phyloP scores from a whole-genome alignment of 2,888 invertebrate species.

The Alentia gelatinosa region DNA sequence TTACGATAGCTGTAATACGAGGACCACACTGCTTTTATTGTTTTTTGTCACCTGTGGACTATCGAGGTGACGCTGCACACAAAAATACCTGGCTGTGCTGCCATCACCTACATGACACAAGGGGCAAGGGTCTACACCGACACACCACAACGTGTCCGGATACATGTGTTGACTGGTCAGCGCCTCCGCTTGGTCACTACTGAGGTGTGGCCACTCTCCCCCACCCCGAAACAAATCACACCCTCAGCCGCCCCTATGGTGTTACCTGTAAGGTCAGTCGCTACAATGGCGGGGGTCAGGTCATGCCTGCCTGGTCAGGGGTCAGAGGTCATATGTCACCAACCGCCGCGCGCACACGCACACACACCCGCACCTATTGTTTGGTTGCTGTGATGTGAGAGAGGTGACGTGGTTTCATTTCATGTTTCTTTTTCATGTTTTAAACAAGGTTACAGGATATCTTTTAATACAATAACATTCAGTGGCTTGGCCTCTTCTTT shows the following conservation, averaged over 20 bases:
- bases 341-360: background rate
- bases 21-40: too few species aligned
- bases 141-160: background rate
- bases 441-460: too few species aligned
- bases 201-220: background rate
- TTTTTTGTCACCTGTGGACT: background rate
- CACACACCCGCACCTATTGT: background rate
- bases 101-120: background rate
- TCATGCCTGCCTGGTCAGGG: background rate
- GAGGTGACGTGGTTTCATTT: too few species aligned
- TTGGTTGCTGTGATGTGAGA: too few species aligned
- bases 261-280: slow-evolving; percentile 2
- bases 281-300: slow-evolving; percentile 28
- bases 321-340: background rate
- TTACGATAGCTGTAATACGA: too few species aligned
- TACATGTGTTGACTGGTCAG: background rate
- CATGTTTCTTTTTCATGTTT: too few species aligned
- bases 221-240: too few species aligned
- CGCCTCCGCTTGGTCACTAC: background rate
- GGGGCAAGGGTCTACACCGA: background rate
- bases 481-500: background rate
- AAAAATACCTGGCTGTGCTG: background rate
- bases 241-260: background rate
- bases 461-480: background rate
- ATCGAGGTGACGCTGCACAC: background rate